phyloP scores from a whole-genome alignment of 2,888 invertebrate genomes.

The Platynereis dumerilii region DNA sequence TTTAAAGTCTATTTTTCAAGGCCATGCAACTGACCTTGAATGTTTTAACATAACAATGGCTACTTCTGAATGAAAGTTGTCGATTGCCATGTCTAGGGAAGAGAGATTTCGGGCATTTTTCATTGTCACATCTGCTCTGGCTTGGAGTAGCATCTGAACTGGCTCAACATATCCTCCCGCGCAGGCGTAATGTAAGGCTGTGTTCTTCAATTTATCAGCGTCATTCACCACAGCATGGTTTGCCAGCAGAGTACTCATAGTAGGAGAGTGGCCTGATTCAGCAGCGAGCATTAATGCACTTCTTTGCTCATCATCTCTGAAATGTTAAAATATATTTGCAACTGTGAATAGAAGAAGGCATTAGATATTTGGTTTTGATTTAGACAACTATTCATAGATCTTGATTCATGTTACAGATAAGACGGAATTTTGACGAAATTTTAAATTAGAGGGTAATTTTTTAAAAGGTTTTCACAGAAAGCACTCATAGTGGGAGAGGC shows the following conservation, averaged over 20 bases:
- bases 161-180: constrained; percentile 94
- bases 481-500: no score
- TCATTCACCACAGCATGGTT: constrained; percentile 41
- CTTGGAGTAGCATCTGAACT: constrained; percentile 79
- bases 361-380: no score
- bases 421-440: no score
- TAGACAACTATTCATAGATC: no score
- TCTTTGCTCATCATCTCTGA: constrained; percentile 42
- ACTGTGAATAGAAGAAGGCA: not conserved
- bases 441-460: no score
- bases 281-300: constrained; percentile 42
- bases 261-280: constrained; percentile 35
- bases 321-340: not conserved
- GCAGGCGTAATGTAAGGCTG: constrained; percentile 95
- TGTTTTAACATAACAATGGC: constrained; percentile 36
- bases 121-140: constrained; percentile 86
- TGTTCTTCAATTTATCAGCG: constrained; percentile 69
- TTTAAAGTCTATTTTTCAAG: no score
- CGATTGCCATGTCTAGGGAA: constrained; percentile 84
- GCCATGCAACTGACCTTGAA: constrained; percentile 35
- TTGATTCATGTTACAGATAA: no score
- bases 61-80: constrained; percentile 39
- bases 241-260: constrained; percentile 39
- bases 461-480: no score
- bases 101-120: constrained; percentile 95